Evolutionary conservation across 2,113 vertebrate genomes (phyloP).

Genomic region (Daphoenositta chrysoptera): DNA sequence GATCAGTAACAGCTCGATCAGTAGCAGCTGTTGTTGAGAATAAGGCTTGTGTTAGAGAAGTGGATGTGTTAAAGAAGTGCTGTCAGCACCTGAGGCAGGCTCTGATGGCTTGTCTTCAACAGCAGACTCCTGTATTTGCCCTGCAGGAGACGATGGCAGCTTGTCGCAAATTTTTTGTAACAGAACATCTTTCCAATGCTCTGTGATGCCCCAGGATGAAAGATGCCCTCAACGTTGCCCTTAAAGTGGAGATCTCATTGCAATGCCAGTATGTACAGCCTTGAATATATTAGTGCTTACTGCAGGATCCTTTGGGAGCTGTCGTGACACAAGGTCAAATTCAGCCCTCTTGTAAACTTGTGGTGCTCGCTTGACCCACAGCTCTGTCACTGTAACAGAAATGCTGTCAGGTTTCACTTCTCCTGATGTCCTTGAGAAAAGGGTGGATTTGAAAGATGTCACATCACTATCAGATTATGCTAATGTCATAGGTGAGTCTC

Average conservation of each 20-base stretch:
- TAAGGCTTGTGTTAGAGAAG: conserved; percentile 46
- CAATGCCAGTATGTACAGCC: neutral
- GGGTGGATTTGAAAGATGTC: conserved; percentile 3
- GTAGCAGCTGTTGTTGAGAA: conserved; percentile 61
- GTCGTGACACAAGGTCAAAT: neutral
- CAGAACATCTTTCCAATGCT: conserved; percentile 27
- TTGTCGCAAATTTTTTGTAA: conserved; percentile 45
- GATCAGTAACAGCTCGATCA: conserved; percentile 19
- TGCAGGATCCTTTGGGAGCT: neutral
- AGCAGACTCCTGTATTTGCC: conserved; percentile 41
- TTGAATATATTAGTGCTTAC: neutral
- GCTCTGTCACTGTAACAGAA: neutral
- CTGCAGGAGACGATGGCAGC: conserved; percentile 35
- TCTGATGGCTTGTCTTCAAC: conserved; percentile 49
- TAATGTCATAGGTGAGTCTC: conserved; percentile 2
- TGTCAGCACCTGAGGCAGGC: conserved; percentile 63
- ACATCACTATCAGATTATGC: neutral
- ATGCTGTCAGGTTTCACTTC: conserved; percentile 6
- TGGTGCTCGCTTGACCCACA: neutral
- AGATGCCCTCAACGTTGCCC: neutral
- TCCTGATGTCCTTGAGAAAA: conserved; percentile 13
- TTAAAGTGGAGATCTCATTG: conserved; percentile 2
- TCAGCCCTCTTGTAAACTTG: neutral
- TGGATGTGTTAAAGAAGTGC: conserved; percentile 51
- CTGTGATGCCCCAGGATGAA: conserved; percentile 26